These are phyloP conservation scores for Drosophila tristis DNA, from an alignment of 1,140 invertebrate species.

Conservation along the genomic window DNA sequence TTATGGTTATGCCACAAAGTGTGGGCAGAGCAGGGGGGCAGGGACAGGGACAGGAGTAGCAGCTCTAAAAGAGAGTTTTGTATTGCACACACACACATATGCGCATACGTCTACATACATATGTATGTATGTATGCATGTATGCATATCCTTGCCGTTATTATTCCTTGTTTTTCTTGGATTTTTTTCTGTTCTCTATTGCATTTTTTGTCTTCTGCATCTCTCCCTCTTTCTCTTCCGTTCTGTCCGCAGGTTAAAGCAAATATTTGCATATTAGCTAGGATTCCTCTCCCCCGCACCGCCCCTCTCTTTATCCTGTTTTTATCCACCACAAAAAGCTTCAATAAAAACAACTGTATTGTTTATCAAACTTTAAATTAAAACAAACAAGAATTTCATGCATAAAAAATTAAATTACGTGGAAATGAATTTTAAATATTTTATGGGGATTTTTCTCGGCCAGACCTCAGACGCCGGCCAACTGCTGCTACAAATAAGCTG, in stretches of 20 bases:
- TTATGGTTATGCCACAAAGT: constrained; percentile 42
- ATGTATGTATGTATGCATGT: neutral
- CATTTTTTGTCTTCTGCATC: constrained; percentile 29
- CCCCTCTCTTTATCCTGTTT: too few species aligned
- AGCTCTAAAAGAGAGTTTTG: constrained; percentile 22
- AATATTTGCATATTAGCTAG: constrained; percentile 52
- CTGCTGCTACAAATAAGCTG: too few species aligned
- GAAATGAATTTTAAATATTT: constrained; percentile 19
- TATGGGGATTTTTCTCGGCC: constrained; percentile 1
- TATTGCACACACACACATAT: constrained; percentile 21
- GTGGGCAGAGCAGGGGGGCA: neutral
- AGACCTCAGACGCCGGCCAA: too few species aligned
- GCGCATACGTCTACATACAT: neutral
- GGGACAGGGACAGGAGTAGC: neutral
- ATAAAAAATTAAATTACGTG: constrained; percentile 32
- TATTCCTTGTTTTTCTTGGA: constrained; percentile 39
- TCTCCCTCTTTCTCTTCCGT: constrained; percentile 41
- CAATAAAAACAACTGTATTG: constrained; percentile 8
- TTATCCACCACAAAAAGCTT: constrained; percentile 2
- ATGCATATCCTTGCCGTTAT: constrained; percentile 50
- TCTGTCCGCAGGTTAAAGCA: constrained; percentile 44
- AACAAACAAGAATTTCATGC: constrained; percentile 34
- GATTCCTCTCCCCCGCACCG: neutral
- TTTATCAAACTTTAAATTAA: constrained; percentile 22
- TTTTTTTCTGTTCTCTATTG: constrained; percentile 8